Conservation (phyloP, 2,888 invertebrate genomes). For the Ophraella communa region DNA sequence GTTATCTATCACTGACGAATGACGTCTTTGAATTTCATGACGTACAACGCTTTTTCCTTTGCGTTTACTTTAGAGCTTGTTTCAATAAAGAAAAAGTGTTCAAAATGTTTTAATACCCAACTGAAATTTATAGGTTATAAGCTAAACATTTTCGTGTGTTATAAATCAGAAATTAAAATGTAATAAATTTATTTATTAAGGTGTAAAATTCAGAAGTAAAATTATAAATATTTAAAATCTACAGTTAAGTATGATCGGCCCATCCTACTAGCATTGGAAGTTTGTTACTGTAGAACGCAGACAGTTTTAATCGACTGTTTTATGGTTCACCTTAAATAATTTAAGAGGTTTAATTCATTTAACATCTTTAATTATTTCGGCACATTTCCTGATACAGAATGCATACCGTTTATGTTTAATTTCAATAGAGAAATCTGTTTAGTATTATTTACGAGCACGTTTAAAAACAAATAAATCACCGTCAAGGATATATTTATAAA, state of each 20-base stretch:
- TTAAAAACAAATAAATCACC: conserved; percentile 18
- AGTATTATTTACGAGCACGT: conserved; percentile 11
- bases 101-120: no score
- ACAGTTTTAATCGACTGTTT: not conserved
- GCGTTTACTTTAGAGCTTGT: no score
- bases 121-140: no score
- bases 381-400: not conserved
- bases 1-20: no score
- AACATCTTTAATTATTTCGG: conserved; percentile 7
- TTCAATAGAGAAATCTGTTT: conserved; percentile 20
- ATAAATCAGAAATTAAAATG: no score
- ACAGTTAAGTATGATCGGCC: not conserved
- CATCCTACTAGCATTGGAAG: not conserved
- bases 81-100: no score
- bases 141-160: no score
- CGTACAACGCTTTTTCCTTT: no score
- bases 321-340: not conserved
- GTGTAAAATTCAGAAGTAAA: no score
- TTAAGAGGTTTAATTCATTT: not conserved
- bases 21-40: no score
- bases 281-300: not conserved
- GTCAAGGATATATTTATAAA: conserved; percentile 17
- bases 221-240: not conserved
- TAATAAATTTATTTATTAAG: no score
- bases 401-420: conserved; percentile 8